These are phyloP conservation scores for Phylloscopus trochiloides DNA, from an alignment of 2,113 vertebrate genomes.

Conservation along the genomic window DNA sequence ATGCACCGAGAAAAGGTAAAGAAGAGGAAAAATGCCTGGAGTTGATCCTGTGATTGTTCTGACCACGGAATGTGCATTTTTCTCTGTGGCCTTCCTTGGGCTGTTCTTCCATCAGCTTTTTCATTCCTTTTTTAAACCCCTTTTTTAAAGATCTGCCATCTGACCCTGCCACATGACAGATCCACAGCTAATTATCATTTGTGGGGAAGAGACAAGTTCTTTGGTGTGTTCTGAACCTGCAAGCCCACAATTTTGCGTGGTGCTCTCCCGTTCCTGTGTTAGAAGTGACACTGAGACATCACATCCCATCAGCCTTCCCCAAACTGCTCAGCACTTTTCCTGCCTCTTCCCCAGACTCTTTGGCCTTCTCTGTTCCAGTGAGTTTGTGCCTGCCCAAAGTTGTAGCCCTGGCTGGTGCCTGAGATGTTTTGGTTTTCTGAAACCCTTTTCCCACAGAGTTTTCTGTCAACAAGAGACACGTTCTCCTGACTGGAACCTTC, in stretches of 20 bases:
- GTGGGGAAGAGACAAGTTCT: background rate
- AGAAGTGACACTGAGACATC: background rate
- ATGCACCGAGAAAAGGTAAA: background rate
- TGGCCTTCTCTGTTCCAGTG: background rate
- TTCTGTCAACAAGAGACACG: too few species aligned
- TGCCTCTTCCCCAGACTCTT: background rate
- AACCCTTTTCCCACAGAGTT: too few species aligned
- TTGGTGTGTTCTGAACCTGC: background rate
- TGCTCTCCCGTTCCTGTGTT: background rate
- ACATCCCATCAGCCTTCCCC: background rate
- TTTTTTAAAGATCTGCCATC: background rate
- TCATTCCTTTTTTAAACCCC: background rate
- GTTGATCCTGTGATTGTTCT: background rate
- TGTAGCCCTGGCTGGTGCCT: too few species aligned
- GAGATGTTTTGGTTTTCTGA: too few species aligned
- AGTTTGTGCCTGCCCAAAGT: background rate
- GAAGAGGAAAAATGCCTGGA: accelerated
- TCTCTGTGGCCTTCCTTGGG: background rate
- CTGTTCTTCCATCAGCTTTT: background rate
- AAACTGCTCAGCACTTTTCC: background rate
- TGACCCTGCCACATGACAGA: background rate
- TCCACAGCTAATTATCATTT: background rate
- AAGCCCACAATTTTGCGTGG: background rate
- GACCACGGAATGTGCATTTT: background rate
- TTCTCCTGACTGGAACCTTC: too few species aligned